These are phyloP conservation scores for Botia almorhae DNA, from an alignment of 2,797 vertebrate species.

Conservation along the genomic window DNA sequence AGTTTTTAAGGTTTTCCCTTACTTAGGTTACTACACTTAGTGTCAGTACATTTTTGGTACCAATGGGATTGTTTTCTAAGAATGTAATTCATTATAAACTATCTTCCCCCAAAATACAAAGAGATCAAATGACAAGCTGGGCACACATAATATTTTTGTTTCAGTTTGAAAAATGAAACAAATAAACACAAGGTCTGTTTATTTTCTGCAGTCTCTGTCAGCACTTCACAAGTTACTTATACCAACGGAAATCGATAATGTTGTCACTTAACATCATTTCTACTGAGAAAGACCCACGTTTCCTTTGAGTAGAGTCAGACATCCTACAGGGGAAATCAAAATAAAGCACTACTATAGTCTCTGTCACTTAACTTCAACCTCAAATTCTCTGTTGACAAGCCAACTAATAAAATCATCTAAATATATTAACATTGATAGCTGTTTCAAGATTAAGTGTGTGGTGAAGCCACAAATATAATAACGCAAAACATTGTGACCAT, in stretches of 20 bases:
- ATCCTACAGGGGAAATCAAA: not conserved
- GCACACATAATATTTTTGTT: not conserved
- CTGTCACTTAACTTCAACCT: conserved; percentile 4
- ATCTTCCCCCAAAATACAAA: not conserved
- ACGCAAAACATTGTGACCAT: not conserved
- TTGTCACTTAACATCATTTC: conserved; percentile 6
- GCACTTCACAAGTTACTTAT: not conserved
- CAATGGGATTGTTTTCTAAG: too few relatives aligned
- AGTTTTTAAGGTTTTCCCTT: too few relatives aligned
- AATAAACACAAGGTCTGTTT: not conserved
- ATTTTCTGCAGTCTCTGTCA: not conserved
- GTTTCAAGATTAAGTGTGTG: not conserved
- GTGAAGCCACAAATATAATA: not conserved
- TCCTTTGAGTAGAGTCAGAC: not conserved
- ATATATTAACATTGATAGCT: not conserved
- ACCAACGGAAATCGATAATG: conserved; percentile 20
- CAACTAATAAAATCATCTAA: not conserved
- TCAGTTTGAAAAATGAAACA: not conserved
- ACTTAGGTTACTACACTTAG: too few relatives aligned
- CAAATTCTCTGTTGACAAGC: not conserved
- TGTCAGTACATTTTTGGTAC: too few relatives aligned
- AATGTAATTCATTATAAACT: too few relatives aligned
- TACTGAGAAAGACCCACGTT: not conserved
- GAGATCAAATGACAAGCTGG: not conserved
- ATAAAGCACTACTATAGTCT: not conserved